Evolutionary conservation across 2,888 invertebrate species (phyloP).

Genomic region (Nymphalis polychloros): DNA sequence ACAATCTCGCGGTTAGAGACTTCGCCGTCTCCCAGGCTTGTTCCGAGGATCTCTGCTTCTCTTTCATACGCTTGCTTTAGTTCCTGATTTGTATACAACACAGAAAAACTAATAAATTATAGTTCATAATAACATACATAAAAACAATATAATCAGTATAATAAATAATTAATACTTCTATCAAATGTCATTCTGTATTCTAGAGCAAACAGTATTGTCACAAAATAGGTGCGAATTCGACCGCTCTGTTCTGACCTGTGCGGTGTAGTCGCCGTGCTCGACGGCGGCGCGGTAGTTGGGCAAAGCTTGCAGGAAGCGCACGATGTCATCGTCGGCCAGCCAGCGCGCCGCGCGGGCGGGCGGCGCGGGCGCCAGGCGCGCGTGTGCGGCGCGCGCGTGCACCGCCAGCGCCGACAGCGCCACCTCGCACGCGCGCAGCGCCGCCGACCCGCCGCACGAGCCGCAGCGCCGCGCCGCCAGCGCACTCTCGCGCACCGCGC

Average conservation of each 20-base stretch:
- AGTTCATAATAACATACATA: background rate
- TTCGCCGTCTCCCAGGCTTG: slow-evolving; percentile 93
- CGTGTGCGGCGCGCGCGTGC: slow-evolving; percentile 46
- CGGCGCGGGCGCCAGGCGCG: slow-evolving; percentile 44
- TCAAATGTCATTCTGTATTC: too few species aligned
- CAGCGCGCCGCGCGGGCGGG: slow-evolving; percentile 67
- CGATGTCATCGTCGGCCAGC: slow-evolving; percentile 97
- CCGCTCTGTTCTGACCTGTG: slow-evolving; percentile 16
- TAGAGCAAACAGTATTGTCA: too few species aligned
- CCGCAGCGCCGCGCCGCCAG: slow-evolving; percentile 52
- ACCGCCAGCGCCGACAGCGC: slow-evolving; percentile 50
- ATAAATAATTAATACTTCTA: background rate
- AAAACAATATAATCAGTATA: background rate
- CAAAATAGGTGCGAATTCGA: too few species aligned
- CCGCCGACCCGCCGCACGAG: slow-evolving; percentile 48
- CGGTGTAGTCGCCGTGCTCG: slow-evolving; percentile 33
- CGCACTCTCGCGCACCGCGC: slow-evolving; percentile 46
- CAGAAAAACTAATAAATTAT: background rate
- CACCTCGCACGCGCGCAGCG: slow-evolving; percentile 51
- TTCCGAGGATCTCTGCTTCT: slow-evolving; percentile 96
- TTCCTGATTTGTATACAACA: slow-evolving; percentile 50
- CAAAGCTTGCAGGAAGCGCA: slow-evolving; percentile 91
- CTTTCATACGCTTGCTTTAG: slow-evolving; percentile 79
- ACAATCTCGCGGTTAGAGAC: slow-evolving; percentile 93
- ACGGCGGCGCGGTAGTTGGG: slow-evolving; percentile 61